Conservation (phyloP, 2,888 invertebrate genomes). For the Malthinus flaveolus region DNA sequence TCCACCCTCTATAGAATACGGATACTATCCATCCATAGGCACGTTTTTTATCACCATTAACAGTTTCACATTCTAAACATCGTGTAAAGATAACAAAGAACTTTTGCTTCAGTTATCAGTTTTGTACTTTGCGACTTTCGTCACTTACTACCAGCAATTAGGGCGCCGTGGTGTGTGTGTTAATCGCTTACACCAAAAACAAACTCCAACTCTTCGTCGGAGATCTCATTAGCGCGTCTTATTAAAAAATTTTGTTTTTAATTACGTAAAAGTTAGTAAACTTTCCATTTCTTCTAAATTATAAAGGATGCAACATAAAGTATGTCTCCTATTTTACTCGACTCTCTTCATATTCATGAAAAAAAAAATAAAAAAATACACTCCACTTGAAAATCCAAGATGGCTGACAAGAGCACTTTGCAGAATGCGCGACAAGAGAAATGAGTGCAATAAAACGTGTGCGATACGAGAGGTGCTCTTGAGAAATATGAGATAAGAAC, state of each 20-base stretch:
- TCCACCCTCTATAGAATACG: slow-evolving; percentile 31
- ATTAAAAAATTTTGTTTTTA: no score
- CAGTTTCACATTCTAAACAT: slow-evolving; percentile 3
- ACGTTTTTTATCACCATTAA: background rate
- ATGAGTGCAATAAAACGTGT: slow-evolving; percentile 49
- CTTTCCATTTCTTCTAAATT: no score
- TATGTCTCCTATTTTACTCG: slow-evolving; percentile 9
- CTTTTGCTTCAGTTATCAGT: no score
- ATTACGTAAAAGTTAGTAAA: no score
- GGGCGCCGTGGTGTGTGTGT: no score
- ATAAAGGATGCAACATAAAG: background rate
- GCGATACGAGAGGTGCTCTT: slow-evolving; percentile 48
- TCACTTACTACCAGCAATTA: no score
- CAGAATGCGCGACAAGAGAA: slow-evolving; percentile 44
- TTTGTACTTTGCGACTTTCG: no score
- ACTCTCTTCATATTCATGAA: slow-evolving; percentile 22
- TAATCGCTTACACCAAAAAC: no score
- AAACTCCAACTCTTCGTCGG: no score
- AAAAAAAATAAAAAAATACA: slow-evolving; percentile 24
- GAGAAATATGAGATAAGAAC: slow-evolving; percentile 48
- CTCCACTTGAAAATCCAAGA: slow-evolving; percentile 41
- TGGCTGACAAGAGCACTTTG: slow-evolving; percentile 45
- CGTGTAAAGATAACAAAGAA: background rate
- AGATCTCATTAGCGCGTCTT: no score
- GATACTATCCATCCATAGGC: background rate